Base-by-base conservation (phyloP, 2,888 invertebrate species). In the Torymus tubicola region DNA sequence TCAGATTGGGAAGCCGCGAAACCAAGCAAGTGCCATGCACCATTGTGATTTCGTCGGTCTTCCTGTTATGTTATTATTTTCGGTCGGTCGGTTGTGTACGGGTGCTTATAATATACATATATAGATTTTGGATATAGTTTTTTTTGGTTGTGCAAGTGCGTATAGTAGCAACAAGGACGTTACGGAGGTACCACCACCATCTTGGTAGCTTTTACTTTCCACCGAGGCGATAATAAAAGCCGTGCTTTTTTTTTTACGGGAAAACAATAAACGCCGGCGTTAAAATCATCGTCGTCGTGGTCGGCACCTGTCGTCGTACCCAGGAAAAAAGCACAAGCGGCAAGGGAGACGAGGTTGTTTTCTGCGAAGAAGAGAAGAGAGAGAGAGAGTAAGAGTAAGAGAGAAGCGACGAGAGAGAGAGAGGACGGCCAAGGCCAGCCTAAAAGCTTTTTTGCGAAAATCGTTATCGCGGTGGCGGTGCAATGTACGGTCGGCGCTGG, bases 1-100 rank as follows among this genome's bases (percentile, higher is more conserved):
- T 80, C 76, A 61, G 76, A 76, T 80, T 75, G 76, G 76, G 76
- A 80, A 68, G 60, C 72, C 61, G 60, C 70, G 67, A 65, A 71
- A 71, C 77, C 61, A 63, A 55, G 31, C 68, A 60, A 31, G 65
- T 31, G 63, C 77, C 52, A 21, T 21, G 21, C 21, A 21, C 21
- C 21, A 21, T 2, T 2, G 21, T 21, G 1, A 21, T 21, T 42
- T 42, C 42, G 42, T 42, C 42, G 8, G 5, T 42, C 42, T 8
- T 42, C 42, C 10, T 42, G 8, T 42, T 42, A 8, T 42, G 42
- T 42, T 42, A 8, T 42, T 31, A 31, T 1, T 8, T 42, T 8
- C 8, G 5, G 21, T 21, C 21, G 21, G 1, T 21, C 21, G n/a
- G n/a, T n/a, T n/a, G n/a, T n/a, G 21, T 21, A 21, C 21, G 21